Evolutionary conservation across 2,888 invertebrate genomes (phyloP), one percentile per base, ranked within the genome.

Genomic region (Aleiodes leptofemur): DNA sequence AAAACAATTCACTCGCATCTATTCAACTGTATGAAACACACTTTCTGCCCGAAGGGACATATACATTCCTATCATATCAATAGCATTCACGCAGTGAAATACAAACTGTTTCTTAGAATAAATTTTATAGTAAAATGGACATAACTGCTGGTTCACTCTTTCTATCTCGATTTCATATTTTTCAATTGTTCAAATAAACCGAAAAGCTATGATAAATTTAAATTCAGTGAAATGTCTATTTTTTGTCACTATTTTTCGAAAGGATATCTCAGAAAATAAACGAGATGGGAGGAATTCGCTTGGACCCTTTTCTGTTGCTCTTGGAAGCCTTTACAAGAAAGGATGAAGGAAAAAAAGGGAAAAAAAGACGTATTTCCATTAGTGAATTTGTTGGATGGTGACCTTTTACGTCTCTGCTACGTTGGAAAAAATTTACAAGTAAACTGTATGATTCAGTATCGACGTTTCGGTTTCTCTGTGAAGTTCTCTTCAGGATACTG

Each of bases 61-160:
- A n/a, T 29, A 34, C 34, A 59, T 64, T 16, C 14, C 64, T 48
- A 34, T 14, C 16, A 43, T 64, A 23, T 13, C 48, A 64, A 64
- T 43, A 48, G 64, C 48, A 43, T 43, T 43, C 43, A 43, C 43
- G n/a, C 7, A 43, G 64, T 43, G 48, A 43, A 43, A 38, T 16
- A 23, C 43, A 64, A 64, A 64, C 23, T 64, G 43, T 64, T 23
- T 23, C 43, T 64, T 23, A 9, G 43, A 43, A 64, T 64, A 48
- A 64, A 11, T 64, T 64, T 64, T n/a, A 61, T 38, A 61, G 61
- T 38, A 38, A n/a, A 43, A 43, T 48, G 64, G 48, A 64, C 64
- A 48, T 38, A 34, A 64, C 61, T 38, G 61, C 61, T 14, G 11
- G 5, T 14, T 64, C 16, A 8, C 48, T 48, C 14, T 14, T 64